Percentiles rank a stretch among this genome's conserved stretches.
Conservation (phyloP, 1,140 invertebrate species). For the Drosophila equinoxialis region DNA sequence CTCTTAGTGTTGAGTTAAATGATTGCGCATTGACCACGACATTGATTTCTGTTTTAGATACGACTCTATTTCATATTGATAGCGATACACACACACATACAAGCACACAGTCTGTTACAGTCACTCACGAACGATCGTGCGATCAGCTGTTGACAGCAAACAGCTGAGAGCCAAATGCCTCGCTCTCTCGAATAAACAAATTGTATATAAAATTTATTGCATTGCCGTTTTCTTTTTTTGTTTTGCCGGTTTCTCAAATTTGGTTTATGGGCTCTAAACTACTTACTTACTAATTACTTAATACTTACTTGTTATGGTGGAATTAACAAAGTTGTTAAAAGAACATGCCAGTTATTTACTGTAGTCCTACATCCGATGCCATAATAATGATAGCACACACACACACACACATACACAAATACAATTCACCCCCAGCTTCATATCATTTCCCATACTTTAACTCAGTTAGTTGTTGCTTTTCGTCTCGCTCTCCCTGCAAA, state of each 20-base stretch:
- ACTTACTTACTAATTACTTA: too few relatives aligned
- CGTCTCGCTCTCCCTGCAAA: conserved; percentile 25
- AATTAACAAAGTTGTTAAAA: too few relatives aligned
- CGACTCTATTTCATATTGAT: conserved; percentile 13
- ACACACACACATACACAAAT: too few relatives aligned
- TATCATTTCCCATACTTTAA: background rate
- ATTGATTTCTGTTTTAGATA: conserved; percentile 30
- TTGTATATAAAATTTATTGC: conserved; percentile 3
- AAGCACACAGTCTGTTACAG: conserved; percentile 16
- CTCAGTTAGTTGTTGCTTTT: background rate
- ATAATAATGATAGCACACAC: conserved; percentile 5
- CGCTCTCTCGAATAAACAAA: conserved; percentile 50
- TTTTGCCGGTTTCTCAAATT: conserved; percentile 39
- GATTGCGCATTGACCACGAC: conserved; percentile 29
- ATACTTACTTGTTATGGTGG: too few relatives aligned
- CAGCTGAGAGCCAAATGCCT: conserved; percentile 22
- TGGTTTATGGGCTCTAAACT: background rate
- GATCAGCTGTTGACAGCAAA: conserved; percentile 18
- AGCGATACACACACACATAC: conserved; percentile 20
- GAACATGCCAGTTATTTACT: too few relatives aligned
- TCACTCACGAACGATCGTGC: background rate
- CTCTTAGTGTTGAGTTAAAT: background rate
- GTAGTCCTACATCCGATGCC: conserved; percentile 31
- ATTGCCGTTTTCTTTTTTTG: conserved; percentile 13
- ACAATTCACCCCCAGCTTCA: background rate